Evolutionary conservation across 2,888 invertebrate genomes (phyloP), one percentile per base, ranked within the genome.

Genomic region (Polyploca ridens): DNA sequence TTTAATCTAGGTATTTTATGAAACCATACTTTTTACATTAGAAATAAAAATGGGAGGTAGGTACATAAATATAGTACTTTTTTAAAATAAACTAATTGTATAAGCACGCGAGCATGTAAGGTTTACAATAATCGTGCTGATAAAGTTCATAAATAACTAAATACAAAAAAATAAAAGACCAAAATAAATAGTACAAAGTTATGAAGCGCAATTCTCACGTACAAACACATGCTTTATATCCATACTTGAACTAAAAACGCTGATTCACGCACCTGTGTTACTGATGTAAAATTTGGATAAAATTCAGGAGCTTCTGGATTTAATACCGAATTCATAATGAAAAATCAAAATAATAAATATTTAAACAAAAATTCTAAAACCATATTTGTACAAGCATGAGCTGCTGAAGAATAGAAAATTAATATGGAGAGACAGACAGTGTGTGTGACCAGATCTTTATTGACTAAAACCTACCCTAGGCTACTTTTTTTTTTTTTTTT

Each of bases 241-340:
- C 76, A 70, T 74, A 68, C 69, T 62, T 65, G 65, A 74, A 71
- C 2, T 7, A 5, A 66, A 73, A 74, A 70, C 66, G 72, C 73
- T 73, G 74, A 77, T 77, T 78, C 76, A 84, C 87, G 63, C 73
- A 91, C 91, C 89, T 90, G 81, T 64, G 90, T 85, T 11, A 86
- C 80, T 68, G 85, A 78, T 70, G 81, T 83, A 62, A 90, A 76
- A 70, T 87, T 79, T 58, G 91, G 90, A 71, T 85, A 83, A 76
- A 92, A 92, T 70, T 92, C 92, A 46, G 91, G 90, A 64, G 91
- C 91, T 70, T 91, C 91, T 2, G 92, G 92, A 79, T 92, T 91
- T 67, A 92, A 77, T 68, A 76, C 78, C 46, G 88, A 91, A 81
- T 87, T 86, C 91, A 92, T 91, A 75, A 41, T 81, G 87, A 71